phyloP scores from a whole-genome alignment of 2,113 vertebrate genomes.

The Camelus bactrianus region DNA sequence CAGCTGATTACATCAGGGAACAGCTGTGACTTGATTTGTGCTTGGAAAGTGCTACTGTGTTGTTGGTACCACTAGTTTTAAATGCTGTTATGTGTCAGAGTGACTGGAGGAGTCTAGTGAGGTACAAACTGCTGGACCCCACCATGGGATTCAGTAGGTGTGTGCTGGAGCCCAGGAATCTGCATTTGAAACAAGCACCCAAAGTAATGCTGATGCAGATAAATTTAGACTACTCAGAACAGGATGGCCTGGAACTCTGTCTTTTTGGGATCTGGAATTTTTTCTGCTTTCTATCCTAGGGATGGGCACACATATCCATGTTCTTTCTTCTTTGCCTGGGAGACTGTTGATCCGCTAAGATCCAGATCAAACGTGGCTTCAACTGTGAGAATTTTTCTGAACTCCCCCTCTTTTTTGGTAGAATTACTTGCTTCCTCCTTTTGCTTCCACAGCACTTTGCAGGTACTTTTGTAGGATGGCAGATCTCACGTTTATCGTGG shows the following conservation, averaged over 20 bases:
- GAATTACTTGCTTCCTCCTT: neutral
- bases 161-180: neutral
- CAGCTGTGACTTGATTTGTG: neutral
- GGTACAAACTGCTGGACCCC: neutral
- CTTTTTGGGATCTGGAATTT: neutral
- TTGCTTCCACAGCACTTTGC: neutral
- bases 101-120: neutral
- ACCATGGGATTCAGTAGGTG: neutral
- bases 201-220: neutral
- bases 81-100: neutral
- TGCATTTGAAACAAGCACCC: neutral
- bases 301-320: neutral
- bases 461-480: neutral
- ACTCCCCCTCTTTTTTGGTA: neutral
- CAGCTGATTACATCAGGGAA: neutral
- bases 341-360: neutral
- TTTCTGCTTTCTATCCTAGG: neutral
- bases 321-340: constrained; percentile 30
- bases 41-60: neutral
- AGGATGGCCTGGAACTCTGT: neutral
- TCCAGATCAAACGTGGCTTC: neutral
- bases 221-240: neutral
- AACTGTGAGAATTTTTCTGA: neutral
- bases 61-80: neutral
- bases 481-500: neutral